Evolutionary conservation across 2,888 invertebrate genomes (phyloP).

Genomic region (Rotaria sp.): DNA sequence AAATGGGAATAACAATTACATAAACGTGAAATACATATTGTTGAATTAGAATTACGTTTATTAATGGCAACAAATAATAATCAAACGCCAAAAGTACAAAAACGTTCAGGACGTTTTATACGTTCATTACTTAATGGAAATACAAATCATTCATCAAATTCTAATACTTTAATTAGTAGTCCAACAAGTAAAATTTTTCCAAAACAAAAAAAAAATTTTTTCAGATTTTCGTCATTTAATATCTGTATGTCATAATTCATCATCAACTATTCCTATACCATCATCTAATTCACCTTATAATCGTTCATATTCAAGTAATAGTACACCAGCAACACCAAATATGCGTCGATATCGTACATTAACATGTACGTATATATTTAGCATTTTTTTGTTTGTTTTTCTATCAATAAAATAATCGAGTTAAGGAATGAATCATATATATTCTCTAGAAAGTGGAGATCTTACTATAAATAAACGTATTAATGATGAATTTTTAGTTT

Average conservation of each 20-base stretch:
- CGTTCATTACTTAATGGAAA: not conserved
- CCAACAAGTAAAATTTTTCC: not conserved
- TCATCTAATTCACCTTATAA: not conserved
- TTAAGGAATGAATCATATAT: not conserved
- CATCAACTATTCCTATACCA: not conserved
- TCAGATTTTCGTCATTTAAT: constrained; percentile 30
- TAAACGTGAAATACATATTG: constrained; percentile 2
- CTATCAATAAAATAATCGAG: not conserved
- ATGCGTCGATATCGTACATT: not conserved
- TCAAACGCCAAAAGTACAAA: constrained; percentile 12
- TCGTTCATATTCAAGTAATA: constrained; percentile 3
- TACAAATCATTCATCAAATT: not conserved
- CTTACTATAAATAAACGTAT: not conserved
- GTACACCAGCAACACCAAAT: not conserved
- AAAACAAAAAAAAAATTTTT: not conserved
- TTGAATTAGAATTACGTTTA: constrained; percentile 16
- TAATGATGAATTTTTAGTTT: not conserved
- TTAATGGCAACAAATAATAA: not conserved
- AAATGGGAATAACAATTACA: constrained; percentile 28
- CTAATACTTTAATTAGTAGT: not conserved
- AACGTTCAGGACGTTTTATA: not conserved
- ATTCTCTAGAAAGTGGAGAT: not conserved
- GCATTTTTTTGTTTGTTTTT: not conserved
- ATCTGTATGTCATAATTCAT: not conserved
- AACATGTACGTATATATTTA: not conserved